Base-by-base conservation (phyloP, 2,797 vertebrate species). In the Phoebastria nigripes region DNA sequence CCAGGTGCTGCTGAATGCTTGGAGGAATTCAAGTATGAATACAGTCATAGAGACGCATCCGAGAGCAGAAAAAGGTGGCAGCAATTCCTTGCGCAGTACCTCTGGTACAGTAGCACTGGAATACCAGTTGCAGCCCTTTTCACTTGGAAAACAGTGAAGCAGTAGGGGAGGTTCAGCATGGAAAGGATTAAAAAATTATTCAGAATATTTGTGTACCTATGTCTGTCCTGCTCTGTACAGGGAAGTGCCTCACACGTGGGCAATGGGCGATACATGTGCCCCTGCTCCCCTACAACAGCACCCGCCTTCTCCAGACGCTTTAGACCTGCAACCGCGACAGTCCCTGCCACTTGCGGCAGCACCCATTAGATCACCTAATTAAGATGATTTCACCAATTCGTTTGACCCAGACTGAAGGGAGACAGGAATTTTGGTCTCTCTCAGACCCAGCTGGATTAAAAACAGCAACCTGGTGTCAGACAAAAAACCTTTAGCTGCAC, bases 261-360 rank as follows among this genome's bases (percentile, higher is more conserved):
- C 2, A 5, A 46, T 7, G 14, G 51, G 17, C 0, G 3, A 25
- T 6, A 5, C 1, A 0, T 10, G 49, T 39, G 20, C 8, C 61
- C 28, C 28, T 15, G 18, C 7, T 37, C 9, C 22, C 52, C 37
- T 44, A 8, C 8, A 41, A 74, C 49, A 46, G n/a, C 46, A 24
- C 14, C 3, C 7, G 1, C 67, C 51, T 89, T 33, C 73, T 59
- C 54, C 69, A 73, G 33, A 3, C 3, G 2, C 41, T 55, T 33
- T 33, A 74, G 52, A 73, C 35, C 31, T 10, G 37, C 52, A 33
- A 12, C 35, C 2, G 0, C 0, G 3, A 28, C 41, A n/a, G n/a
- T 4, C 18, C 15, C 62, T 39, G 59, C 11, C 47, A 15, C 52
- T 35, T 21, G 6, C 0, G 0, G 42, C 0, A 5, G 14, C 37